Conservation (phyloP, 1,140 invertebrate species). For the Drosophila obscura region DNA sequence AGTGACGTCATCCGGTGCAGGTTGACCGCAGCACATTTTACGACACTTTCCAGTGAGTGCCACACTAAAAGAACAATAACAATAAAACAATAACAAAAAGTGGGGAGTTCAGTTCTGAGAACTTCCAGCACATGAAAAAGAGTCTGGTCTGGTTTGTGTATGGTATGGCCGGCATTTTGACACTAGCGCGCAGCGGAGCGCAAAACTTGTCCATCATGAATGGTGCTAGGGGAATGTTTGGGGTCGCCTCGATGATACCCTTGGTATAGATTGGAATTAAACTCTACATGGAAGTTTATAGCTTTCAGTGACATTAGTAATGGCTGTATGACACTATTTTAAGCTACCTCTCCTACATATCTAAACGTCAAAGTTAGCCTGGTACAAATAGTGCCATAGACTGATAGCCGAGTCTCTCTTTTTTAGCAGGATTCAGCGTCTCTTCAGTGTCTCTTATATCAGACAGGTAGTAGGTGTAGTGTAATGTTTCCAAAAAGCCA, state of each 20-base stretch:
- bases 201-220: conserved; percentile 18
- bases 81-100: conserved; percentile 26
- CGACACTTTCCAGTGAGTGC: conserved; percentile 20
- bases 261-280: background rate
- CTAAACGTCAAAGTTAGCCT: too few species aligned
- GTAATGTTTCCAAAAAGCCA: background rate
- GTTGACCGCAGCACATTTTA: conserved; percentile 9
- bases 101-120: conserved; percentile 45
- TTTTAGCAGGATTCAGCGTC: too few species aligned
- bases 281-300: too few species aligned
- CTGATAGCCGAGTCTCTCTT: too few species aligned
- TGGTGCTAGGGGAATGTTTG: background rate
- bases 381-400: too few species aligned
- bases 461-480: background rate
- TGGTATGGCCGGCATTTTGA: conserved; percentile 46
- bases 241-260: conserved; percentile 6
- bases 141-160: conserved; percentile 1
- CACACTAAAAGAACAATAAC: conserved; percentile 39
- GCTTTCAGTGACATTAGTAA: too few species aligned
- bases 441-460: background rate
- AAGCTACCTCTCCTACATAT: too few species aligned
- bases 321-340: too few species aligned
- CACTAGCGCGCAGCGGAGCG: conserved; percentile 46
- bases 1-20: conserved; percentile 42
- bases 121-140: conserved; percentile 23